phyloP scores from a whole-genome alignment of 2,888 invertebrate genomes.

The Falcaria lacertinaria region DNA sequence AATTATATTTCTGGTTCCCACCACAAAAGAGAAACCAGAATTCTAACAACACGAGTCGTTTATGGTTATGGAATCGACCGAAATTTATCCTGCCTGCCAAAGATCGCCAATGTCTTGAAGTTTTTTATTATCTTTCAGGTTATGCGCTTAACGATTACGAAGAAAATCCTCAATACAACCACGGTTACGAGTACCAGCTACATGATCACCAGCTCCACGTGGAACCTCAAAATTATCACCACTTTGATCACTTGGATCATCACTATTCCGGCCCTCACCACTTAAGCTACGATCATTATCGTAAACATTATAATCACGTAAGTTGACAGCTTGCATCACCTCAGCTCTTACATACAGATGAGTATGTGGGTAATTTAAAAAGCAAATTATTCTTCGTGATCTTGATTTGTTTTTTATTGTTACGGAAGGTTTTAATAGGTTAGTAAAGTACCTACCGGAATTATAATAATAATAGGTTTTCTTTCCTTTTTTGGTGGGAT shows the following conservation, averaged over 20 bases:
- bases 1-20: no score
- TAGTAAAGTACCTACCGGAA: not conserved
- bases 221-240: conserved; percentile 34
- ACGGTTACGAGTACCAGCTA: conserved; percentile 46
- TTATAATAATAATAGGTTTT: not conserved
- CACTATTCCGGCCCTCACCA: conserved; percentile 33
- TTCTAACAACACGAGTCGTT: no score
- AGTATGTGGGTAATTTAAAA: not conserved
- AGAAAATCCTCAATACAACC: conserved; percentile 44
- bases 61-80: no score
- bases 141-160: conserved; percentile 58
- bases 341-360: conserved; percentile 1
- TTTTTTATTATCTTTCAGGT: conserved; percentile 31
- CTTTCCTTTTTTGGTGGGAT: not conserved
- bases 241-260: conserved; percentile 25
- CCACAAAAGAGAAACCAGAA: no score
- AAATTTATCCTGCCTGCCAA: no score
- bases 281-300: conserved; percentile 32
- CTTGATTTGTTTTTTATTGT: conserved; percentile 10
- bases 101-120: no score
- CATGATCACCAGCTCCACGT: conserved; percentile 32
- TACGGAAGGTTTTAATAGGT: not conserved
- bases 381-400: conserved; percentile 3
- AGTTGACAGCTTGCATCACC: conserved; percentile 19
- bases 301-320: conserved; percentile 58